Evolutionary conservation across 2,113 vertebrate genomes (phyloP), one percentile per base, ranked within the genome.

Genomic region (Numenius arquata): DNA sequence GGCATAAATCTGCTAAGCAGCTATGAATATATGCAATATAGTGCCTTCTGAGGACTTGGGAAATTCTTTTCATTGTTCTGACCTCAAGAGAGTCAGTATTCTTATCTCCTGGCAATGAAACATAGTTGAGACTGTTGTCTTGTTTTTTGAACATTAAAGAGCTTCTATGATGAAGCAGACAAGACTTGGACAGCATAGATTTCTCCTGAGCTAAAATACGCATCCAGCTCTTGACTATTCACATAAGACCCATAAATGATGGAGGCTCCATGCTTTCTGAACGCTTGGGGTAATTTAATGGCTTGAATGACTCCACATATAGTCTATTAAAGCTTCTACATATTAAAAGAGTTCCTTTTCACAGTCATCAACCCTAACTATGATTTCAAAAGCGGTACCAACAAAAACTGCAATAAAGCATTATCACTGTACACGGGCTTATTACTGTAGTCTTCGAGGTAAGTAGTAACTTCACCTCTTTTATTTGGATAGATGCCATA

Each of bases 11-110:
- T 92, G 75, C 91, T 97, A 89, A 93, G 38, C 78, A 93, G 82
- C 90, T 97, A 96, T 81, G 76, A 90, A 92, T 90, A 97, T 92
- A 93, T 89, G 87, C 82, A 92, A 70, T 94, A 73, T 73, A 90
- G 67, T 97, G 97, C 65, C 15, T 95, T 97, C 91, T 95, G 93
- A 82, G 89, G 90, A 95, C 92, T 95, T 96, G 85, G 95, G 89
- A 97, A 97, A 97, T 97, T 97, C 74, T 97, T 96, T 88, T 97
- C 97, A 92, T 96, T 97, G 81, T 87, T 97, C 92, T 97, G 96
- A 97, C 89, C 92, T 97, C 91, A 91, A 93, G 76, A 68, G 66
- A 89, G 91, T 97, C 82, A 95, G 75, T 89, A 96, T 93, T 95
- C 79, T 97, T 94, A 97, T 97, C 74, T 97, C 73, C 92, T 94